Base-by-base conservation (phyloP, 37 sponge, comb jelly and placozoan genomes). In the Oopsacas minuta region DNA sequence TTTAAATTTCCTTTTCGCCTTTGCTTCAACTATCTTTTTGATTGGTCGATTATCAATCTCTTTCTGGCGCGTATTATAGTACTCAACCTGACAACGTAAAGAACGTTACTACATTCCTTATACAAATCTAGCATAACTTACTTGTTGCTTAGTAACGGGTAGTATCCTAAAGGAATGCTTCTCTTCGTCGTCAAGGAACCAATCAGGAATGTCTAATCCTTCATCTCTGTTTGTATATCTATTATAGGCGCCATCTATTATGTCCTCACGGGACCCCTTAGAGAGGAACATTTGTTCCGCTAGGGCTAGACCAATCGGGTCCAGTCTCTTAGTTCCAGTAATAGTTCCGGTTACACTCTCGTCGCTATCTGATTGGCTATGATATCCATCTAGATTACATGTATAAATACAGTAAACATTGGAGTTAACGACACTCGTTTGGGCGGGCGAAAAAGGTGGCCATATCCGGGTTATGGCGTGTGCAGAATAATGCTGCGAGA, bases 21-120 rank as follows among this genome's bases (percentile, higher is more conserved):
- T 97, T 3, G 99, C 99, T 85, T 97, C 95, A 20, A 91, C 99
- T 15, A 97, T 86, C 83, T 97, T 97, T 89, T 94, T 94, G 85
- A 97, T 95, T 3, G 99, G 99, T 0, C 99, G 88, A 36, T 91
- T 89, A 83, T 94, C 95, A 28, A 97, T 92, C 82, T 94, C 99
- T 39, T 81, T 86, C 17, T 93, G 87, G 37, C 86, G 88, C 38
- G 87, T 81, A 42, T 85, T 89, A 81, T 95, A 94, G 38, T 93
- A 86, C 28, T 86, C 83, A 0, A 91, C 94, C 92, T 91, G 12
- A 25, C 23, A 82, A 82, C 37, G 38, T 7, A 38, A 15, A n/a
- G 39, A 8, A 15, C 36, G 83, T 3, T 22, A 38, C 36, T 82
- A 37, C 22, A 10, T 28, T 22, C 34, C 83, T 37, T 38, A 82